Evolutionary conservation across 2,797 vertebrate genomes (phyloP).

Genomic region (Gymnoscopelus braueri): DNA sequence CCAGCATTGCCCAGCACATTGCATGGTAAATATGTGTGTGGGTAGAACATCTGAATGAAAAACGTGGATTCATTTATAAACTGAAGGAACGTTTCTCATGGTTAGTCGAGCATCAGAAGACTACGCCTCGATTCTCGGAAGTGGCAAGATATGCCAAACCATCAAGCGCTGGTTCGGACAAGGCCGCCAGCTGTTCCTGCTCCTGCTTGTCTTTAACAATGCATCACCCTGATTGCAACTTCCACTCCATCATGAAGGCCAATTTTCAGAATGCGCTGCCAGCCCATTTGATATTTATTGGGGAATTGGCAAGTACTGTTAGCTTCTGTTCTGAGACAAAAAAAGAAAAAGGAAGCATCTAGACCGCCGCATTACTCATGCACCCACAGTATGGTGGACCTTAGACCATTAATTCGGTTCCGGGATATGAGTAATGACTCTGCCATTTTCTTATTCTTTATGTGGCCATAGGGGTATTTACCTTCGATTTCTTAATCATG

Average conservation of each 20-base stretch:
- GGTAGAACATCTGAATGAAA: neutral
- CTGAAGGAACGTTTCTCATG: neutral
- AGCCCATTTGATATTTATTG: constrained; percentile 77
- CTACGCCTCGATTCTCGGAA: constrained; percentile 22
- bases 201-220: constrained; percentile 66
- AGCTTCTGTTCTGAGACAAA: constrained; percentile 69
- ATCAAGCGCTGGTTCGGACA: constrained; percentile 62
- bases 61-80: neutral
- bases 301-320: constrained; percentile 69
- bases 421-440: constrained; percentile 67
- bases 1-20: constrained; percentile 25
- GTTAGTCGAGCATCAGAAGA: constrained; percentile 2
- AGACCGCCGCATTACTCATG: constrained; percentile 72
- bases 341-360: constrained; percentile 42
- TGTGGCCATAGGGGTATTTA: constrained; percentile 67
- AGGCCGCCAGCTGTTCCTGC: constrained; percentile 71
- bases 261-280: constrained; percentile 71
- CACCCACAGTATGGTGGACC: constrained; percentile 64
- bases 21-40: constrained; percentile 21
- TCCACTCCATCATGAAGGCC: constrained; percentile 66
- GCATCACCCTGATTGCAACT: constrained; percentile 65
- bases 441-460: constrained; percentile 59
- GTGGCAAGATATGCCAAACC: constrained; percentile 46
- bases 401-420: constrained; percentile 69
- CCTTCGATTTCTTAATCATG: constrained; percentile 75